Evolutionary conservation across 2,113 vertebrate species (phyloP).

Genomic region (Pelodiscus sinensis): DNA sequence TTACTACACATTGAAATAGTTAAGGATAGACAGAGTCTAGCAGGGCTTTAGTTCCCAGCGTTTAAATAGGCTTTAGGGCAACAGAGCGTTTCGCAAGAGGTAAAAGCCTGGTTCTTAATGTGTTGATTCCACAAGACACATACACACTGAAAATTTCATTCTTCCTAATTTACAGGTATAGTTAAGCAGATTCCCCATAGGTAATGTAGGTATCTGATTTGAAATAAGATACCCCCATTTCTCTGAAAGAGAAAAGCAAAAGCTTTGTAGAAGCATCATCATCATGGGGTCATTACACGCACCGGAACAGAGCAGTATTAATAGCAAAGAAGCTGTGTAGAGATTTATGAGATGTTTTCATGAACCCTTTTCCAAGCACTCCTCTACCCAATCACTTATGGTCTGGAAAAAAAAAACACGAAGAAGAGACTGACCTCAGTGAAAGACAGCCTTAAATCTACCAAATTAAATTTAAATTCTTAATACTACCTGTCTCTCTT

Average conservation of each 20-base stretch:
- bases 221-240: rapidly evolving
- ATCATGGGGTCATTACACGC: background rate
- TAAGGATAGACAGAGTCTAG: rapidly evolving
- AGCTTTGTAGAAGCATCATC: background rate
- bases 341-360: background rate
- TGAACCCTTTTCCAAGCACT: background rate
- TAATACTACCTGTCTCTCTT: background rate
- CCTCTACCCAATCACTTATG: background rate
- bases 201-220: background rate
- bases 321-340: rapidly evolving
- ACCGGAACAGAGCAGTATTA: background rate
- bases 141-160: rapidly evolving
- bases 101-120: rapidly evolving
- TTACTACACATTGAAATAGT: rapidly evolving
- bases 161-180: rapidly evolving
- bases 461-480: background rate
- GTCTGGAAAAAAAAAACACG: background rate
- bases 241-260: rapidly evolving
- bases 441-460: background rate
- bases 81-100: rapidly evolving
- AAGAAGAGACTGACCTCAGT: background rate
- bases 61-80: rapidly evolving
- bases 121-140: background rate
- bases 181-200: rapidly evolving
- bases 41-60: rapidly evolving